Evolutionary conservation across 2,113 vertebrate genomes (phyloP).

Genomic region (Dasyornis broadbenti): DNA sequence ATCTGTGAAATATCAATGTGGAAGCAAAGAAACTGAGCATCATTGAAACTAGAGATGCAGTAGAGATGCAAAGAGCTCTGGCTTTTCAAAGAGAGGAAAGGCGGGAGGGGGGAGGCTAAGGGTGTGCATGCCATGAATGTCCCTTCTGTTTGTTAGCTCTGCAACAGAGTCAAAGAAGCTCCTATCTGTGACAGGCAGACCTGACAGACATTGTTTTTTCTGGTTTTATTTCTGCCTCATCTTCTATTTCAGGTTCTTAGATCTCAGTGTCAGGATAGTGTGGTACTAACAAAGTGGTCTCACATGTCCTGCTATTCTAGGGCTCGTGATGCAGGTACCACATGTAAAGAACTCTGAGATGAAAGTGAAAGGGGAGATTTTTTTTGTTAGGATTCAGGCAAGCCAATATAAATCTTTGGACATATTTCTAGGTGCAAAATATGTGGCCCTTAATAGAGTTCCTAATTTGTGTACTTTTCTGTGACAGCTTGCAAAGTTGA

Average conservation of each 20-base stretch:
- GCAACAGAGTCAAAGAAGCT: background rate
- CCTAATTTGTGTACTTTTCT: background rate
- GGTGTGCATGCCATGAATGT: background rate
- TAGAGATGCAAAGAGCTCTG: background rate
- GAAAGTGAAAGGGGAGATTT: background rate
- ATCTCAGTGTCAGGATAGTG: background rate
- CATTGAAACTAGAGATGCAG: background rate
- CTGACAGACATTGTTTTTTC: background rate
- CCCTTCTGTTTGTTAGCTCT: conserved; percentile 33
- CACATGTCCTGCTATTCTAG: background rate
- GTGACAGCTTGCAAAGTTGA: background rate
- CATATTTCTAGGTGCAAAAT: background rate
- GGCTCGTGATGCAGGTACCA: background rate
- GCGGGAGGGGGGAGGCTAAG: background rate
- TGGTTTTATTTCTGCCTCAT: background rate
- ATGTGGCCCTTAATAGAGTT: background rate
- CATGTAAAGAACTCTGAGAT: background rate
- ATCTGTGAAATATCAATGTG: background rate
- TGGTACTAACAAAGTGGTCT: background rate
- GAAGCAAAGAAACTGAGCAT: conserved; percentile 8
- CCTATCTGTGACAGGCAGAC: conserved; percentile 23
- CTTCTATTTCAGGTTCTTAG: background rate
- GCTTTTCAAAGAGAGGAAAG: background rate
- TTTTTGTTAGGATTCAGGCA: background rate
- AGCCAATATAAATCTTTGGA: background rate